Conservation (phyloP, 1,140 invertebrate genomes). For the honey bee (Apis mellifera) region Amel_HAv3.1 CM009940.2:6236001-6236500, state of each 20-base stretch:
- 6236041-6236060: background rate
- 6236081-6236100: background rate
- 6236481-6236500: slow-evolving; percentile 38
- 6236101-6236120: background rate
- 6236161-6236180: slow-evolving; percentile 9
- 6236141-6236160: background rate
- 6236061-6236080: too few relatives aligned
- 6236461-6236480: background rate
- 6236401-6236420: slow-evolving; percentile 41
- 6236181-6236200: slow-evolving; percentile 1
- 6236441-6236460: slow-evolving; percentile 38
- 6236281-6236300: slow-evolving; percentile 49
- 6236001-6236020: too few relatives aligned
- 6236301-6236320: slow-evolving; percentile 52
- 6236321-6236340: slow-evolving; percentile 47
- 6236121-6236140: background rate
- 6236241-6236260: background rate
- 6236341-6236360: slow-evolving; percentile 41
- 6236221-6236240: background rate
- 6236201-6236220: background rate
- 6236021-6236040: too few relatives aligned
- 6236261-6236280: slow-evolving; percentile 20
- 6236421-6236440: slow-evolving; percentile 39
- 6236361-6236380: slow-evolving; percentile 47
- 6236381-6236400: slow-evolving; percentile 32